phyloP scores from a whole-genome alignment of 2,797 vertebrate species.

The Aldrovandia affinis region DNA sequence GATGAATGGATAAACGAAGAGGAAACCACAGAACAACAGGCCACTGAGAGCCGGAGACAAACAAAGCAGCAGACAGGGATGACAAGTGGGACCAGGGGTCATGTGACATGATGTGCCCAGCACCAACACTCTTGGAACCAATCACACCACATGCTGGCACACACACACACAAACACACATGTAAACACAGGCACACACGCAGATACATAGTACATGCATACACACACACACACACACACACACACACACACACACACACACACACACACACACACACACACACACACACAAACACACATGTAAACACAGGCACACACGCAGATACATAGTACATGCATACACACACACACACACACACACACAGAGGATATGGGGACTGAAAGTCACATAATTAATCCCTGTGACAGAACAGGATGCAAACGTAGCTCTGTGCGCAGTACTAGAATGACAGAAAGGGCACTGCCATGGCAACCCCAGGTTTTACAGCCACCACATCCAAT shows the following conservation, averaged over 20 bases:
- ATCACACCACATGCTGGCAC: background rate
- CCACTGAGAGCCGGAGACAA: slow-evolving; percentile 3
- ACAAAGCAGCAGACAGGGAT: slow-evolving; percentile 26
- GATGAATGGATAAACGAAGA: background rate
- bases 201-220: background rate
- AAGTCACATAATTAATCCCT: slow-evolving; percentile 28
- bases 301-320: background rate
- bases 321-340: slow-evolving; percentile 6
- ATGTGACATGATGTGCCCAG: slow-evolving; percentile 28
- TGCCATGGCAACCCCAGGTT: background rate
- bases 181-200: background rate
- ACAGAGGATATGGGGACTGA: background rate
- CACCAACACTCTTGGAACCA: slow-evolving; percentile 20
- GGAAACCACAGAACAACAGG: background rate
- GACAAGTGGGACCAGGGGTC: slow-evolving; percentile 12
- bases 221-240: background rate
- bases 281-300: background rate
- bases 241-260: background rate
- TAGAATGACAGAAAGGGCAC: background rate
- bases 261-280: background rate
- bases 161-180: background rate
- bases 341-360: slow-evolving; percentile 6
- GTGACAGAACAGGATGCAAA: background rate
- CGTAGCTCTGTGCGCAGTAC: background rate
- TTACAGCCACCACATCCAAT: background rate